Percentiles rank a stretch among this genome's conserved stretches.
phyloP scores from a whole-genome alignment of 2,797 vertebrate species.

The Buphagus erythrorhynchus region DNA sequence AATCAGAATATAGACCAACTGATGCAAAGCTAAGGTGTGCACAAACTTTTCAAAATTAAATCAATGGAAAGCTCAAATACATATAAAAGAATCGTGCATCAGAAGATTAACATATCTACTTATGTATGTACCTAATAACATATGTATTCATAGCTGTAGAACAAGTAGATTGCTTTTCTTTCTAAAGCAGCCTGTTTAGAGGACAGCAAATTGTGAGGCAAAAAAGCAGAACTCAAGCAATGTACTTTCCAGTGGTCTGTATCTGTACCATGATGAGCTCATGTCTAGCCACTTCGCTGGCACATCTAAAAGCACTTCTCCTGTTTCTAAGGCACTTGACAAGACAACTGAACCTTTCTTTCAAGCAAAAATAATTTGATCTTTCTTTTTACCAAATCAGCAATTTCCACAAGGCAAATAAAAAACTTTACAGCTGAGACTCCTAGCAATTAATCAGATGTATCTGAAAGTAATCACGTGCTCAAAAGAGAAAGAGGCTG shows the following conservation, averaged over 20 bases:
- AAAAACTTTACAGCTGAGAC: not conserved
- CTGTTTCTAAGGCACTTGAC: not conserved
- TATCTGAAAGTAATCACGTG: not conserved
- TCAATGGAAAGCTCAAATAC: not conserved
- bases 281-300: accelerated
- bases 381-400: not conserved
- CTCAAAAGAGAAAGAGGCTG: not conserved
- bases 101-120: not conserved
- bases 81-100: accelerated
- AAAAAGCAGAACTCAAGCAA: not conserved
- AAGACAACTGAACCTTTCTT: not conserved
- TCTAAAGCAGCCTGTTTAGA: not conserved
- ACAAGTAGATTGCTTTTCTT: not conserved
- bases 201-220: not conserved
- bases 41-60: not conserved
- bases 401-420: not conserved
- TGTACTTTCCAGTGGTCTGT: not conserved
- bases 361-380: not conserved
- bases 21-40: not conserved
- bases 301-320: not conserved
- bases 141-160: not conserved
- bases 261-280: not conserved
- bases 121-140: not conserved
- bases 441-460: not conserved
- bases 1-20: not conserved